Base-by-base conservation (phyloP, 2,113 vertebrate genomes). In the Platysternon megacephalum region DNA sequence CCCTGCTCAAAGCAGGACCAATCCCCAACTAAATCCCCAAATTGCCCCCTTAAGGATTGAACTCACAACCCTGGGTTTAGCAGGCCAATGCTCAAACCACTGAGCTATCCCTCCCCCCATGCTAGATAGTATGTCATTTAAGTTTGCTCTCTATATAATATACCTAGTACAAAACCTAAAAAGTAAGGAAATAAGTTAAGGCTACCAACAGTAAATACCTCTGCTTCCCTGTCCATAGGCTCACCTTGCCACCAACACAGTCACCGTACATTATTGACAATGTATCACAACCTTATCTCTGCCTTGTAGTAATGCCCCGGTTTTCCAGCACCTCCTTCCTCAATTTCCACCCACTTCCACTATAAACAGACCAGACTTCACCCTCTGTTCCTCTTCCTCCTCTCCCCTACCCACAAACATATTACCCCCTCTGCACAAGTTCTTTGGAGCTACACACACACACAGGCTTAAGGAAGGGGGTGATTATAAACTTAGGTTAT, bases 201-300 rank as follows among this genome's bases (percentile, higher is more conserved):
- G 2, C 32, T 91, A 68, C 28, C 79, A 83, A 68, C 86, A 94
- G 5, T 49, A 42, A 83, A 39, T 68, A 68, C 8, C 35, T 39
- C 16, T 68, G 65, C 65, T 76, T 76, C 26, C 72, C 74, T 6
- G 28, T 24, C 39, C 26, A 14, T 24, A 46, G 74, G 11, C 22
- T 76, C 39, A 44, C 24, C 12, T 46, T 24, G 12, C 24, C 12
- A 13, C 12, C 24, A 76, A 21, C 12, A 46, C 22, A 76, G 39
- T 6, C 74, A 28, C 39, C 2, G 4, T 76, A 0, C 32, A 5
- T 84, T 42, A 17, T n/a, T 13, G 68, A 21, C 39, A n/a, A n/a
- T 1, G 0, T 0, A 0, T 42, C 0, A 2, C 65, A 76, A n/a
- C 53, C n/a, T 14, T 90, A 44, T 61, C 68, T 14, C 35, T 72